These are phyloP conservation scores for Dysmachus trigonus DNA, from an alignment of 2,888 invertebrate genomes.

Conservation along the genomic window DNA sequence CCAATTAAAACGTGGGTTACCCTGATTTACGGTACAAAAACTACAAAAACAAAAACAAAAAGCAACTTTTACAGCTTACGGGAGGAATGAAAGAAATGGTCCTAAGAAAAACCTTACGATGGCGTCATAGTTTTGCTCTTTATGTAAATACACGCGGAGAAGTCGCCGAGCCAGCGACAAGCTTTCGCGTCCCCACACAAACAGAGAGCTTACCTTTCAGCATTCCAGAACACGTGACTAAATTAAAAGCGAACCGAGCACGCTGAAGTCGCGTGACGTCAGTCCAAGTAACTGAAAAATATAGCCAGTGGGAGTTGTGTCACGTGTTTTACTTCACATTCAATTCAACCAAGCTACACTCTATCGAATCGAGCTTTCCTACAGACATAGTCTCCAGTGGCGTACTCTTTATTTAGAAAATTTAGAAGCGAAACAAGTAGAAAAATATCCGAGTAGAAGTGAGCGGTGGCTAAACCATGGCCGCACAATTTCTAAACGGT, in stretches of 20 bases:
- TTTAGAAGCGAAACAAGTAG: not conserved
- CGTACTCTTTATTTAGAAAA: conserved; percentile 41
- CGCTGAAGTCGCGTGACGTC: conserved; percentile 65
- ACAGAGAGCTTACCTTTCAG: conserved; percentile 16
- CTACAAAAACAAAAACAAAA: not conserved
- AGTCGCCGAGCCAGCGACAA: not conserved
- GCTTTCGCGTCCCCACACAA: conserved; percentile 18
- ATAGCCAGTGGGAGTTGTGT: conserved; percentile 25
- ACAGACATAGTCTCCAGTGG: conserved; percentile 2
- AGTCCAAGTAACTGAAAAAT: conserved; percentile 55
- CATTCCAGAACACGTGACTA: conserved; percentile 53
- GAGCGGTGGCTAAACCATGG: too few species aligned
- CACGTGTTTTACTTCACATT: conserved; percentile 43
- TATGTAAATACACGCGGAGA: not conserved
- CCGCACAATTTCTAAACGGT: too few species aligned
- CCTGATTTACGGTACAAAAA: not conserved
- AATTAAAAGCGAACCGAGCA: conserved; percentile 49
- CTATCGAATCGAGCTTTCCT: conserved; percentile 48
- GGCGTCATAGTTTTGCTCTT: not conserved
- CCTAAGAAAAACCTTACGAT: not conserved
- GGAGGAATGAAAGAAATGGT: not conserved
- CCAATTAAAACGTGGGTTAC: not conserved
- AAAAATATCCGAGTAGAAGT: too few species aligned
- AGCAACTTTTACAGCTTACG: not conserved
- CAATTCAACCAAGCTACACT: not conserved